Evolutionary conservation across 2,888 invertebrate species (phyloP), one percentile per base, ranked within the genome.

Genomic region (Lypha dubia): DNA sequence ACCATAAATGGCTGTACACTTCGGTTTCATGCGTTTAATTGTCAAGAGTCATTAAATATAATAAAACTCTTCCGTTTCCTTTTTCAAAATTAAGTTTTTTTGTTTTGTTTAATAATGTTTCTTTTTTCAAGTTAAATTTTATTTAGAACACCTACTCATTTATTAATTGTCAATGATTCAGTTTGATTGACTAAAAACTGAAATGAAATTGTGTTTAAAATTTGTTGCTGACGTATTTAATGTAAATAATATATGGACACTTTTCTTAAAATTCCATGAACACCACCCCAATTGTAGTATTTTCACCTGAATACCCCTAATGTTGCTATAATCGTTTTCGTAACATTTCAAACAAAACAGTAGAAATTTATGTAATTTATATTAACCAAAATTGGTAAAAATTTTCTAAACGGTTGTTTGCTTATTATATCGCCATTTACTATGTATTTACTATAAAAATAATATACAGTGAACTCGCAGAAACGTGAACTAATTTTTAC

Each of bases 361-460:
- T 22, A 81, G 73, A 81, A 81, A 77, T 68, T 67, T n/a, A 53
- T 71, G 9, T n/a, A 62, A 76, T 80, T 75, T n/a, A 28, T 35
- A 8, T 62, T 76, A 4, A 71, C 80, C 73, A 71, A 77, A 80
- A 62, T 65, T 60, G 74, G 81, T 1, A 24, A n/a, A n/a, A n/a
- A 20, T 24, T 13, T 79, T 22, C 41, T 38, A 35, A 68, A 41
- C 41, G 1, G 24, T 60, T 62, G 80, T 75, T 62, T 75, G 68
- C 49, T 68, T 28, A 15, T 28, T 20, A 75, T 49, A 75, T 74
- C 15, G 35, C 7, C 22, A 67, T 62, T 32, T 6, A 38, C n/a
- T n/a, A n/a, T n/a, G 38, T 28, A 22, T 17, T 38, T 24, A 9
- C 24, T 17, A 28, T 17, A 22, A 24, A 32, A 44, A 58, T 5